Conservation (phyloP, 2,113 vertebrate species). For the Dissostichus mawsoni region DNA sequence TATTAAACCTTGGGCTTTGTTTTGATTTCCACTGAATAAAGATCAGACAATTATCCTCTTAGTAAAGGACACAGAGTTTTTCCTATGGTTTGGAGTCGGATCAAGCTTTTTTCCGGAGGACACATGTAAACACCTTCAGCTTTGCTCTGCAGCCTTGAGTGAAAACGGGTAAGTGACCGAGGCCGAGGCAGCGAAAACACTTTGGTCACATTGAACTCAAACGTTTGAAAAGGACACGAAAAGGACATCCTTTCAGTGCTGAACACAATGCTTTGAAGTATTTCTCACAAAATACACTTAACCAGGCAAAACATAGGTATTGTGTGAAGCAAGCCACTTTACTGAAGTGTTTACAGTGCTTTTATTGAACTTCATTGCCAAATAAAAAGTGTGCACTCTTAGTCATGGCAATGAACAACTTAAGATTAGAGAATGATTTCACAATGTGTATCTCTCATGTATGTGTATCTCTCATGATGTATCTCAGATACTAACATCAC, state of each 20-base stretch:
- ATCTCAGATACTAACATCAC: slow-evolving; percentile 8
- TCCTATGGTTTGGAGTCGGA: slow-evolving; percentile 5
- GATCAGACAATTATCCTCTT: slow-evolving; percentile 30
- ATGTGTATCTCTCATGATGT: neutral
- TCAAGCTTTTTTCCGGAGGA: slow-evolving; percentile 22
- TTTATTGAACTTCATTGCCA: neutral
- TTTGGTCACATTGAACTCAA: neutral
- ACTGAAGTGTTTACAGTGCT: slow-evolving; percentile 17
- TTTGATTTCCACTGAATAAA: slow-evolving; percentile 51
- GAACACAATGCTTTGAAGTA: neutral
- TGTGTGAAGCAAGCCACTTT: neutral
- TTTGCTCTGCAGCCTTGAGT: slow-evolving; percentile 26
- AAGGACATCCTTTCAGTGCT: neutral
- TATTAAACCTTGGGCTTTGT: slow-evolving; percentile 55
- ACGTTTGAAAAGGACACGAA: slow-evolving; percentile 20
- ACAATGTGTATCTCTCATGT: neutral
- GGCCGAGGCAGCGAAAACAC: slow-evolving; percentile 12
- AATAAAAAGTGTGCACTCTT: neutral
- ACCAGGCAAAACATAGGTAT: neutral
- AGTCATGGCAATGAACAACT: slow-evolving; percentile 29
- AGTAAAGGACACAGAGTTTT: slow-evolving; percentile 24
- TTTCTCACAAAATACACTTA: slow-evolving; percentile 5
- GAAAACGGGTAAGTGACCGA: slow-evolving; percentile 9
- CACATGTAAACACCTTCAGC: slow-evolving; percentile 1
- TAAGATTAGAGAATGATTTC: neutral